These are phyloP conservation scores for Malurus cyaneus DNA, from an alignment of 2,113 vertebrate species.

Conservation along the genomic window DNA sequence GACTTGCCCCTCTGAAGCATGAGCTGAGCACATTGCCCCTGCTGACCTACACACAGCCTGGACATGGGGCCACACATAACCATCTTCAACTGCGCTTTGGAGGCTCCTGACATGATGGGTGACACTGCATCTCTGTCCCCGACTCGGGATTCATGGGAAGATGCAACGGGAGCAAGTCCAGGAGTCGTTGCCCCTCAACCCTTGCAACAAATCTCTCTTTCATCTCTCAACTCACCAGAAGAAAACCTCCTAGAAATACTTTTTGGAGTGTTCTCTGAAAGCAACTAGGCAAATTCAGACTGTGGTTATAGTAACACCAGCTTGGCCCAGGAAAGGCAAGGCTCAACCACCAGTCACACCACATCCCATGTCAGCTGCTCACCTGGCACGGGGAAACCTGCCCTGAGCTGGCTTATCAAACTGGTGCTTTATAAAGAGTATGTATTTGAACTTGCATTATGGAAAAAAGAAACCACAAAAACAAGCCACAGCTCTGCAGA, in stretches of 20 bases:
- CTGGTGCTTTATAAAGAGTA: background rate
- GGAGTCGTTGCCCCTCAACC: fast-evolving
- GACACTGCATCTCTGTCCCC: background rate
- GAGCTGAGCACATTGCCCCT: constrained; percentile 57
- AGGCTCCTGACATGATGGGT: background rate
- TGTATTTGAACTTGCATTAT: background rate
- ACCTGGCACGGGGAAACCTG: background rate
- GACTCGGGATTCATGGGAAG: background rate
- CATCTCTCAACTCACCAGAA: background rate
- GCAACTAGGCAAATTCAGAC: background rate
- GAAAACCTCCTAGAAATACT: background rate
- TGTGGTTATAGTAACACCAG: background rate
- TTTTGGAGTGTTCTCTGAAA: background rate
- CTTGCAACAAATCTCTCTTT: background rate
- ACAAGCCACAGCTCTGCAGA: background rate
- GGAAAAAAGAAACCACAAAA: background rate
- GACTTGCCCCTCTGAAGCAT: constrained; percentile 77
- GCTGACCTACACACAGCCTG: background rate
- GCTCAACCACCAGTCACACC: background rate
- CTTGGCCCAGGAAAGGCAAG: background rate
- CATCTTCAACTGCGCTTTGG: background rate
- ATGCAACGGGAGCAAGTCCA: background rate
- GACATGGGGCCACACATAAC: fast-evolving
- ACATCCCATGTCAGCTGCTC: background rate
- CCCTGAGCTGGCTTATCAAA: background rate